Evolutionary conservation across 2,113 vertebrate genomes (phyloP), one percentile per base, ranked within the genome.

Genomic region (Ochotona princeps): DNA sequence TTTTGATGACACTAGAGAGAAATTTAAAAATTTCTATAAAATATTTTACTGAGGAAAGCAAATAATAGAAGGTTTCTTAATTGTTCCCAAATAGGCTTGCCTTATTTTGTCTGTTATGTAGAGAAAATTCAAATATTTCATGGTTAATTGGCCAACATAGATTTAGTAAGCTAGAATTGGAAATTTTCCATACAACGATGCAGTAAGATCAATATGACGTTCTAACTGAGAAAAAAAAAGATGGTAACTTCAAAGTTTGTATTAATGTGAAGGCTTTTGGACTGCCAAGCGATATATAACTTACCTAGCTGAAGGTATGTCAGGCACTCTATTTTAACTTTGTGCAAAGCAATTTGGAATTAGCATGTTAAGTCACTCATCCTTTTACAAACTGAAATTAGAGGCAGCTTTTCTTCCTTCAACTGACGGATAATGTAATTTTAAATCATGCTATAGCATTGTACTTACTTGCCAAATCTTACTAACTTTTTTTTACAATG

Each of bases 361-460:
- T 44, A 49, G 26, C 32, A 23, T 90, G 38, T 8, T n/a, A 3
- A 82, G 72, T 7, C 12, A 38, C 51, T 51, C 35, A 49, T 95
- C 60, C 14, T 83, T n/a, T 81, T 82, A 0, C 14, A 76, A 92
- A 85, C 38, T 89, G 49, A 94, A 96, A 91, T 80, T 70, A 75
- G 78, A 85, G 44, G 14, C 32, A 74, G 28, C 9, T 74, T 95
- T 88, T 85, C 49, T 92, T 72, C 17, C 87, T 84, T 87, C 82
- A 82, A 75, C n/a, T 70, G 32, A 89, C 73, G 14, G 12, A 60
- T 94, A 13, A 44, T 82, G 30, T 74, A 69, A 85, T 86, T 76
- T 86, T 30, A 80, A 92, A 12, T 51, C 74, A 57, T n/a, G 30
- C 51, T 66, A 79, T 4, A 70, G 49, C 18, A 54, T 81, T 90